A percentile compares a stretch with the other conserved stretches of the same genome.
Evolutionary conservation across 2,113 vertebrate genomes (phyloP).

Genomic region (Petaurus breviceps): DNA sequence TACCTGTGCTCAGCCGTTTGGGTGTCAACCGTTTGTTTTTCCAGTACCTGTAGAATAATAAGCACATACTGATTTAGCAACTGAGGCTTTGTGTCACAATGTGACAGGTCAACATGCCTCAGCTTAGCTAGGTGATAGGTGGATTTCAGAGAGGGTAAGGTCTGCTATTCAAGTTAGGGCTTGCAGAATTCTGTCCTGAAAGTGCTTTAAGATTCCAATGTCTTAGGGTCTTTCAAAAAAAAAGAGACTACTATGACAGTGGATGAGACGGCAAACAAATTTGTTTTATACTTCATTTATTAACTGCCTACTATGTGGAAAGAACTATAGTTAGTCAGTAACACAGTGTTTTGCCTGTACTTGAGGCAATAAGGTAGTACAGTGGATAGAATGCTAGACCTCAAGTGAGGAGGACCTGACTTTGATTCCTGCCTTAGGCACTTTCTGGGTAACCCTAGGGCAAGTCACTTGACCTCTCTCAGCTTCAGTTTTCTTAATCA

Average conservation of each 20-base stretch:
- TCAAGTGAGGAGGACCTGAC: background rate
- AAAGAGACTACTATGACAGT: background rate
- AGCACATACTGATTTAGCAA: slow-evolving; percentile 11
- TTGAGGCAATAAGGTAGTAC: background rate
- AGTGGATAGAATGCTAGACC: background rate
- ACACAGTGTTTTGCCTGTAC: background rate
- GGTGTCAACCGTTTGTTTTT: slow-evolving; percentile 97
- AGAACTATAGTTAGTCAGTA: background rate
- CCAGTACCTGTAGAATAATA: slow-evolving; percentile 91
- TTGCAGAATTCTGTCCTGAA: background rate
- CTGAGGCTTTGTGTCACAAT: background rate
- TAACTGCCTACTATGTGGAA: background rate
- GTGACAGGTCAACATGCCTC: background rate
- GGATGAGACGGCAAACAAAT: background rate
- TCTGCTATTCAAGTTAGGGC: background rate
- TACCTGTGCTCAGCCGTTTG: slow-evolving; percentile 97
- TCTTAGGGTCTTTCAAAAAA: background rate
- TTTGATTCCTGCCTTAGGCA: background rate
- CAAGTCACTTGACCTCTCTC: background rate
- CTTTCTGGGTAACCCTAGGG: background rate
- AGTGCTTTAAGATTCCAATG: background rate
- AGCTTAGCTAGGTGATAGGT: background rate
- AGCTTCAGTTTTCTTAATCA: background rate
- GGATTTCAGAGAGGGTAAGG: background rate
- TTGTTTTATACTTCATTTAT: background rate